Evolutionary conservation across 2,797 vertebrate species (phyloP).

Genomic region (Anguilla pacifica): DNA sequence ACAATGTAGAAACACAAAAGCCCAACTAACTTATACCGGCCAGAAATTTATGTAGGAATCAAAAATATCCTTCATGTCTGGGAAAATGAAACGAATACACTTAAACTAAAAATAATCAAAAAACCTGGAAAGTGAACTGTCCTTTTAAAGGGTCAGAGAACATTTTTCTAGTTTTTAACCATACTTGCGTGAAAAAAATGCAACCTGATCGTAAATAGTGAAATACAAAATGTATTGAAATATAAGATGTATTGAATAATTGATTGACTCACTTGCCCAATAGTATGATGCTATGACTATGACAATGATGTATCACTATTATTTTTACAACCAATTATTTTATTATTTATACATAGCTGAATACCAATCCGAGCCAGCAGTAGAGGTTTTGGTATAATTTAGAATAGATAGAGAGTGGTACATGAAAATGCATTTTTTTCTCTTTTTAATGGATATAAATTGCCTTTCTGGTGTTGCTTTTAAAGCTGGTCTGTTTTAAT

Average conservation of each 20-base stretch:
- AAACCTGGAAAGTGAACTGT: no score
- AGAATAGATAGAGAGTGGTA: background rate
- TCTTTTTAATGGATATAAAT: background rate
- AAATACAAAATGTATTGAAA: background rate
- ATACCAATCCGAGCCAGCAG: conserved; percentile 38
- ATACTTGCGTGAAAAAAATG: background rate
- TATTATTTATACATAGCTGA: conserved; percentile 53
- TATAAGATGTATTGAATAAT: background rate
- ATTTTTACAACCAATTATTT: background rate
- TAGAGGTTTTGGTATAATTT: conserved; percentile 29
- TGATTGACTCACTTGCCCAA: background rate
- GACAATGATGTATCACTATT: background rate
- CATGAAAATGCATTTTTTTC: background rate
- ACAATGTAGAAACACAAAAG: no score
- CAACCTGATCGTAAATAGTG: background rate
- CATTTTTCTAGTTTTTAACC: no score
- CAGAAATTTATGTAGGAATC: no score
- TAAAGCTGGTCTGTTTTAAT: background rate
- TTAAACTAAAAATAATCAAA: no score
- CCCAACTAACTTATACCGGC: no score
- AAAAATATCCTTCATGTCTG: no score
- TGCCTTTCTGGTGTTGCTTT: background rate
- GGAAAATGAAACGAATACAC: no score
- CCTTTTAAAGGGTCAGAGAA: no score
- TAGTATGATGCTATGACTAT: background rate